phyloP scores from a whole-genome alignment of 2,113 vertebrate species.

The Nycticebus coucang region DNA sequence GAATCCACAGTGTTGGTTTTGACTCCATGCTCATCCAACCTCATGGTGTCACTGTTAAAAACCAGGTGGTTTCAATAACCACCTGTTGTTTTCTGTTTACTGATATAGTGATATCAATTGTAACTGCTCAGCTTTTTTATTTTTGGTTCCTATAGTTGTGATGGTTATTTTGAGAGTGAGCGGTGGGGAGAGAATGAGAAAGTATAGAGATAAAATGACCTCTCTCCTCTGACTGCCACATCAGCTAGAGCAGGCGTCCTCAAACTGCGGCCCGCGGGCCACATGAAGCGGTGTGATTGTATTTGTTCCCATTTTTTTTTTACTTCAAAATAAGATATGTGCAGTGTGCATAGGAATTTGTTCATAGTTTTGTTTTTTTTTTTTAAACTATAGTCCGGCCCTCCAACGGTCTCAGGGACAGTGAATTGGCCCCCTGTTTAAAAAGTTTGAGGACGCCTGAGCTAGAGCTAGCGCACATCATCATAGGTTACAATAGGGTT shows the following conservation, averaged over 20 bases:
- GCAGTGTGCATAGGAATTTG: too few species aligned
- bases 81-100: not conserved
- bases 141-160: not conserved
- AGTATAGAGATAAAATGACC: not conserved
- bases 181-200: not conserved
- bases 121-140: not conserved
- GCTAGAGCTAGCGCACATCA: not conserved
- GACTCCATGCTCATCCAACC: not conserved
- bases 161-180: not conserved
- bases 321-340: too few species aligned
- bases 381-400: too few species aligned
- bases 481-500: not conserved
- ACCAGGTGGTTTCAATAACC: not conserved
- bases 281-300: too few species aligned
- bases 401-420: too few species aligned
- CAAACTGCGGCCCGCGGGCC: too few species aligned
- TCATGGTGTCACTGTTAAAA: constrained; percentile 10
- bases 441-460: not conserved
- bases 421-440: too few species aligned
- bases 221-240: not conserved
- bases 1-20: not conserved
- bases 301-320: too few species aligned
- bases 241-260: too few species aligned
- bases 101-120: not conserved
- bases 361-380: too few species aligned